Conservation (phyloP, 2,113 vertebrate species). For the Otis tarda region DNA sequence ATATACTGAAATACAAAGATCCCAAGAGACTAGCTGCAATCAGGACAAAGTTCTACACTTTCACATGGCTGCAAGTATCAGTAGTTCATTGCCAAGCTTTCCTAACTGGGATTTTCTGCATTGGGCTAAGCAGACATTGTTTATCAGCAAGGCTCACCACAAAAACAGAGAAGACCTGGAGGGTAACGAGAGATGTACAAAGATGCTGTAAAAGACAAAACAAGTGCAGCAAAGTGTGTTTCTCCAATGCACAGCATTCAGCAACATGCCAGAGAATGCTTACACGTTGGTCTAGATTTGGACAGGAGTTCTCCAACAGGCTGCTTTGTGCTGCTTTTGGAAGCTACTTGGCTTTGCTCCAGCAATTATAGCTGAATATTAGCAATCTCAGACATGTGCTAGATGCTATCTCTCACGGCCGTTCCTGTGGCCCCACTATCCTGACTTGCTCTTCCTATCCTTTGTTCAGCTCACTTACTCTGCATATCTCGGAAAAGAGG, state of each 20-base stretch:
- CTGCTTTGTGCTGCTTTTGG: slow-evolving; percentile 16
- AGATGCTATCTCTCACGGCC: neutral
- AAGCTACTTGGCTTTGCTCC: neutral
- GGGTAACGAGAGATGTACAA: neutral
- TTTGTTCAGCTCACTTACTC: neutral
- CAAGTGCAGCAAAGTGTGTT: neutral
- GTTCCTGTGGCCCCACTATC: neutral
- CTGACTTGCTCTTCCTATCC: neutral
- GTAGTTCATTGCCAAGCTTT: neutral
- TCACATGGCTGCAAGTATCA: neutral
- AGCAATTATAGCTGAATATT: neutral
- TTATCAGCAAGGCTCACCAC: neutral
- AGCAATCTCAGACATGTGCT: neutral
- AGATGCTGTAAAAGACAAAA: neutral
- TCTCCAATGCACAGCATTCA: neutral
- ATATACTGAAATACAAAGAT: neutral
- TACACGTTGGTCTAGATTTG: neutral
- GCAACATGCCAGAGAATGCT: neutral
- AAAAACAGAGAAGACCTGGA: neutral
- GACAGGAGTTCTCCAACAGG: neutral
- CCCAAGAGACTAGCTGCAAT: neutral
- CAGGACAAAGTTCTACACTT: neutral
- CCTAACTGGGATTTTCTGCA: neutral
- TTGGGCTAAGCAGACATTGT: neutral
- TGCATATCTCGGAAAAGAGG: neutral